Evolutionary conservation across 2,797 vertebrate genomes (phyloP).

Genomic region (Acipenser ruthenus): DNA sequence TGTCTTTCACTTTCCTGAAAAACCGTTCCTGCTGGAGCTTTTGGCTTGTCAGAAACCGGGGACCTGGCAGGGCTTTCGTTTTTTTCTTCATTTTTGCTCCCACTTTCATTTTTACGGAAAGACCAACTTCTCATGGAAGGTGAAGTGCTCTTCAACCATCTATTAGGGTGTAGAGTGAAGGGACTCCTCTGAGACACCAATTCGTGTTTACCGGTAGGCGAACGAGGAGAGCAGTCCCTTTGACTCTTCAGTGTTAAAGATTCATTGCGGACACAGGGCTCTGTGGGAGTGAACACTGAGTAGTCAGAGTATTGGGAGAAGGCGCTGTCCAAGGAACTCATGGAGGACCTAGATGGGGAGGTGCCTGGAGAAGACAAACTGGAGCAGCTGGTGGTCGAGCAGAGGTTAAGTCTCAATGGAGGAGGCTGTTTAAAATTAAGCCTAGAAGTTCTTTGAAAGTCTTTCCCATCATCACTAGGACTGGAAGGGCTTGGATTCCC

Average conservation of each 20-base stretch:
- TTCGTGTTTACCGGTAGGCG: constrained; percentile 26
- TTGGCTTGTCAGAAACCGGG: background rate
- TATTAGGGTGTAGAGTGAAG: constrained; percentile 65
- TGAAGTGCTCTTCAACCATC: constrained; percentile 62
- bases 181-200: constrained; percentile 38
- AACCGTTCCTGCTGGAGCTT: constrained; percentile 14
- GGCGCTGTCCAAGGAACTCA: constrained; percentile 85
- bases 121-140: constrained; percentile 39
- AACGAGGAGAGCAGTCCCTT: constrained; percentile 34
- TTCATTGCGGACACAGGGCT: constrained; percentile 31
- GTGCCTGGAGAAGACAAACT: constrained; percentile 80
- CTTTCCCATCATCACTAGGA: constrained; percentile 37
- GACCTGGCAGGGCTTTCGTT: constrained; percentile 10
- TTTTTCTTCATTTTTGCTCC: constrained; percentile 40
- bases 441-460: constrained; percentile 28
- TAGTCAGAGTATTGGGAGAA: constrained; percentile 88
- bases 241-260: constrained; percentile 36
- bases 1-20: constrained; percentile 15
- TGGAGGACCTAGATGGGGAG: constrained; percentile 77
- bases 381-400: constrained; percentile 69
- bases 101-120: constrained; percentile 50
- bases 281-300: constrained; percentile 54
- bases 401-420: constrained; percentile 59
- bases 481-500: constrained; percentile 28
- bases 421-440: constrained; percentile 50